These are phyloP conservation scores for Xylocampa areola DNA, from an alignment of 2,888 invertebrate species.

Conservation along the genomic window DNA sequence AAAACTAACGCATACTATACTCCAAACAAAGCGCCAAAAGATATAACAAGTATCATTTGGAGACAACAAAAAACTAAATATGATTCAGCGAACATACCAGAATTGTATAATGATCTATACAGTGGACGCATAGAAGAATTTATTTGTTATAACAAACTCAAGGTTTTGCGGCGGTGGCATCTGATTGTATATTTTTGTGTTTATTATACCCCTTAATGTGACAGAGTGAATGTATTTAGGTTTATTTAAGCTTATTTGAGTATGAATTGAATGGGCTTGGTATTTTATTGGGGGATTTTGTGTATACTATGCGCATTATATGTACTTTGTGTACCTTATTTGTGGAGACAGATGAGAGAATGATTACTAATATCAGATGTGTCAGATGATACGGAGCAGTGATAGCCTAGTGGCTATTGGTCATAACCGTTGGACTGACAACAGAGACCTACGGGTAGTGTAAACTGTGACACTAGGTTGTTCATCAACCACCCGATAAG, in stretches of 20 bases:
- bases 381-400: no score
- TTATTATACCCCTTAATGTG: slow-evolving; percentile 82
- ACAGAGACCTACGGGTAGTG: no score
- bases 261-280: slow-evolving; percentile 44
- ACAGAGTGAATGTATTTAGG: slow-evolving; percentile 79
- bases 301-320: slow-evolving; percentile 20
- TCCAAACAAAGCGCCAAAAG: slow-evolving; percentile 58
- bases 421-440: no score
- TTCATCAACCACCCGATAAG: no score
- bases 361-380: neutral
- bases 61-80: slow-evolving; percentile 58
- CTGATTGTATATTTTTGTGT: slow-evolving; percentile 78
- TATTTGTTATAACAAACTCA: slow-evolving; percentile 54
- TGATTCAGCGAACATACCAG: slow-evolving; percentile 66
- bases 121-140: slow-evolving; percentile 61
- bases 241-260: slow-evolving; percentile 50
- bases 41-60: slow-evolving; percentile 61
- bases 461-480: no score
- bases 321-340: neutral
- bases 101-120: slow-evolving; percentile 65
- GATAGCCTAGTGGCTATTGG: no score
- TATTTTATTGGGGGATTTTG: slow-evolving; percentile 37
- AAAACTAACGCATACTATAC: slow-evolving; percentile 53
- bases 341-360: neutral
- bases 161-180: slow-evolving; percentile 74